These are phyloP conservation scores for Clostera curtula DNA, from an alignment of 2,888 invertebrate genomes.

Conservation along the genomic window DNA sequence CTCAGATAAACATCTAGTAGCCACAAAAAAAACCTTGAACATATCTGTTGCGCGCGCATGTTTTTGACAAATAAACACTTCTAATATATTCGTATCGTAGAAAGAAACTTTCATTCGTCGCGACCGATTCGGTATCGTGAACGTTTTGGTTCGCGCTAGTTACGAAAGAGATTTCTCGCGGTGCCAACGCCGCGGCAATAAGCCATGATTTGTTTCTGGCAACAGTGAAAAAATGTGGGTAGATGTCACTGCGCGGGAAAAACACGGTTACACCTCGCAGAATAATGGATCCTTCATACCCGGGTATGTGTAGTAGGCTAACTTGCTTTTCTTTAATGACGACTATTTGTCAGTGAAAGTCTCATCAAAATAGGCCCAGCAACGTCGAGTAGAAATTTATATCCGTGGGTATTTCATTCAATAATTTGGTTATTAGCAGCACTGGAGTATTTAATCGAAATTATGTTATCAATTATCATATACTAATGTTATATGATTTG, in stretches of 20 bases:
- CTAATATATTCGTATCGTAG: slow-evolving; percentile 12
- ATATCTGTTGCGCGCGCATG: slow-evolving; percentile 41
- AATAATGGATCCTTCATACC: slow-evolving; percentile 78
- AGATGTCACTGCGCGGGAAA: slow-evolving; percentile 75
- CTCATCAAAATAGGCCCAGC: too few relatives aligned
- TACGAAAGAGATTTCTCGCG: slow-evolving; percentile 40
- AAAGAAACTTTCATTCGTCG: slow-evolving; percentile 39
- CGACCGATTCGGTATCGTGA: too few relatives aligned
- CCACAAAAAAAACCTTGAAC: slow-evolving; percentile 6
- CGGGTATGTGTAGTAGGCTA: slow-evolving; percentile 71
- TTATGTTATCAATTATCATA: too few relatives aligned
- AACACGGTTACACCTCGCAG: slow-evolving; percentile 74
- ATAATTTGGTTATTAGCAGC: too few relatives aligned
- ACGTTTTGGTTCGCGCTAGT: slow-evolving; percentile 40
- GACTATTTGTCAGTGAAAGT: too few relatives aligned
- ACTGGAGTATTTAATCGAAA: too few relatives aligned
- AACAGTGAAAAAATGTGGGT: slow-evolving; percentile 67
- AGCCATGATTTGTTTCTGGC: slow-evolving; percentile 35
- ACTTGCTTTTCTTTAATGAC: too few relatives aligned
- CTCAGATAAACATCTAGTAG: too few relatives aligned
- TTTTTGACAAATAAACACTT: slow-evolving; percentile 10
- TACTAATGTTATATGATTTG: too few relatives aligned
- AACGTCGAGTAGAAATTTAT: too few relatives aligned
- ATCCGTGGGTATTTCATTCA: too few relatives aligned
- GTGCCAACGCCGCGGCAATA: slow-evolving; percentile 38